phyloP scores from a whole-genome alignment of 2,113 vertebrate species.

The Dasyprocta punctata region DNA sequence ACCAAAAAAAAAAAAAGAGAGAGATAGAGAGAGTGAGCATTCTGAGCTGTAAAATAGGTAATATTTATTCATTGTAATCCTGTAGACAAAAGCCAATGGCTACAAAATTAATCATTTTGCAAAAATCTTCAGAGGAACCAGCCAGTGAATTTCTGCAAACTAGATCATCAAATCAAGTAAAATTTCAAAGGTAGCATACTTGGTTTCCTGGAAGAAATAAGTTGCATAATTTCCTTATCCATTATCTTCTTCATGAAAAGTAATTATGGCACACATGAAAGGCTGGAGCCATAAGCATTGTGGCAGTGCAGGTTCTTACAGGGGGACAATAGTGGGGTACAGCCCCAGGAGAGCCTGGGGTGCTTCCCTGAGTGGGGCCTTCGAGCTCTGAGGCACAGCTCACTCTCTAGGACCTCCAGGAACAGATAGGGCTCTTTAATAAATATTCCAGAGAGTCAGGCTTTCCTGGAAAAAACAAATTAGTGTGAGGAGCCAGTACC shows the following conservation, averaged over 20 bases:
- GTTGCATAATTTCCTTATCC: neutral
- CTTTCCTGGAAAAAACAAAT: conserved; percentile 80
- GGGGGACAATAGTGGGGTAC: neutral
- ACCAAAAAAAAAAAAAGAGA: neutral
- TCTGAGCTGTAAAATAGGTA: neutral
- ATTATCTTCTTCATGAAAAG: neutral
- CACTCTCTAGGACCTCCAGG: conserved; percentile 56
- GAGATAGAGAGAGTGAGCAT: neutral
- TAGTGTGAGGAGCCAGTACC: conserved; percentile 67
- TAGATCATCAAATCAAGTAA: neutral
- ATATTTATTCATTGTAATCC: neutral
- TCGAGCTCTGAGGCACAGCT: neutral
- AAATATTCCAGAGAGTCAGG: conserved; percentile 59
- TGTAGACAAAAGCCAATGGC: neutral
- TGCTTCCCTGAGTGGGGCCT: rapidly evolving
- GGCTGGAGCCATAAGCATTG: neutral
- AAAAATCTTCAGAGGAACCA: neutral
- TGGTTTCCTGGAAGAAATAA: neutral
- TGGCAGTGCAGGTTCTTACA: neutral
- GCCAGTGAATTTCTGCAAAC: conserved; percentile 30
- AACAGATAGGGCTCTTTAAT: conserved; percentile 55
- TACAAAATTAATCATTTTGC: neutral
- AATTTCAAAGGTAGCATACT: conserved; percentile 26
- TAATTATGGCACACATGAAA: neutral
- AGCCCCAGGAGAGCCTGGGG: neutral